These are phyloP conservation scores for Lepidurus arcticus DNA, from an alignment of 1,140 invertebrate genomes.

Conservation along the genomic window DNA sequence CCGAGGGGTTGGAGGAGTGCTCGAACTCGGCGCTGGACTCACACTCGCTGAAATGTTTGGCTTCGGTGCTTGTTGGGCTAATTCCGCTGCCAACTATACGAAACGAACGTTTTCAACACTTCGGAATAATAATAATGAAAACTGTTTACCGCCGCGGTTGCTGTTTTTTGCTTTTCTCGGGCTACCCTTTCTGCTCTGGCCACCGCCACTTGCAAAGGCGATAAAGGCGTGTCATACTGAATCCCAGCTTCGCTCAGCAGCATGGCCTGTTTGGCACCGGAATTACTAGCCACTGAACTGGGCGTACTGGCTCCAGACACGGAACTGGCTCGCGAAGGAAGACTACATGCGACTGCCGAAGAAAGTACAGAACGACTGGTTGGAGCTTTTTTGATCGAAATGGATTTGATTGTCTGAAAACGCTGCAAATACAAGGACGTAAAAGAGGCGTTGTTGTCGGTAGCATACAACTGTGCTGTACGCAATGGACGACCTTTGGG, in stretches of 20 bases:
- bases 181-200: conserved; percentile 75
- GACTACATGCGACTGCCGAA: background rate
- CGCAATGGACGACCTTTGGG: conserved; percentile 68
- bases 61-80: conserved; percentile 6
- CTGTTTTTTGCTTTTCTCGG: conserved; percentile 64
- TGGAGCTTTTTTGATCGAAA: conserved; percentile 61
- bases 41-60: background rate
- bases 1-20: background rate
- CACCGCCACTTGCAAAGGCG: conserved; percentile 75
- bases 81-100: background rate
- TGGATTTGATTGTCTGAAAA: conserved; percentile 71
- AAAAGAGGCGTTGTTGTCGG: conserved; percentile 75
- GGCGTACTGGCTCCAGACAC: conserved; percentile 7
- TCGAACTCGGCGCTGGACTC: background rate
- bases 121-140: background rate
- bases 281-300: conserved; percentile 24
- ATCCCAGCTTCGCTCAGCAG: conserved; percentile 76
- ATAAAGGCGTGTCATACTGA: conserved; percentile 74
- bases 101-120: background rate
- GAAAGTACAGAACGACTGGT: conserved; percentile 59
- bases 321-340: conserved; percentile 1
- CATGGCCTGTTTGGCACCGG: conserved; percentile 61
- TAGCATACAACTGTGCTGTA: conserved; percentile 71
- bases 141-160: conserved; percentile 33
- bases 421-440: conserved; percentile 63